Conservation (phyloP, 2,888 invertebrate species). For the Dimorphilus gyrociliatus region DNA sequence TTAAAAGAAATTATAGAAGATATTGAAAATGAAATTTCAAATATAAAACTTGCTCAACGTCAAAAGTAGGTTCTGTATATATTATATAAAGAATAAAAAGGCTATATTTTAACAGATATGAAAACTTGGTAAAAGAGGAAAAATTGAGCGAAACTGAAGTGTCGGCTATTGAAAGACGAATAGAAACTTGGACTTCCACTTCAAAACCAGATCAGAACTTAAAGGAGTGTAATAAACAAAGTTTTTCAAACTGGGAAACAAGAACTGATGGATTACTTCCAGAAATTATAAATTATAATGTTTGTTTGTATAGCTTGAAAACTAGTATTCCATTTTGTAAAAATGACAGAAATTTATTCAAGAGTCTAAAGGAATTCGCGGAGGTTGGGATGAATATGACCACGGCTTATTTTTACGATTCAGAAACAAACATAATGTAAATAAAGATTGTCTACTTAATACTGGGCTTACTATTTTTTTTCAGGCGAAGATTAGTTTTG, state of each 20-base stretch:
- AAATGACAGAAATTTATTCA: conserved; percentile 28
- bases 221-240: too few species aligned
- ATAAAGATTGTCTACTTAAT: background rate
- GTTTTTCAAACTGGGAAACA: too few species aligned
- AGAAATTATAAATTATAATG: too few species aligned
- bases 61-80: conserved; percentile 16
- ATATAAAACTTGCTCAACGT: conserved; percentile 28
- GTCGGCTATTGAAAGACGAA: conserved; percentile 27
- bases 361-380: conserved; percentile 30
- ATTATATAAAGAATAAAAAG: background rate
- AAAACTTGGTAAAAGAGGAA: conserved; percentile 29
- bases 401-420: conserved; percentile 34
- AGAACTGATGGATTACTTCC: background rate
- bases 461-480: conserved; percentile 1
- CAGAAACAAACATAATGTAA: conserved; percentile 28
- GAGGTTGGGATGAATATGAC: conserved; percentile 38
- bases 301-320: background rate
- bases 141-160: conserved; percentile 23
- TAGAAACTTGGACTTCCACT: conserved; percentile 24
- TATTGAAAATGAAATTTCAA: conserved; percentile 25
- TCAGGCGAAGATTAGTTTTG: conserved; percentile 25
- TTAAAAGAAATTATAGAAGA: conserved; percentile 35
- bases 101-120: conserved; percentile 18
- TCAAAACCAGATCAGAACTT: conserved; percentile 1
- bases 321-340: too few species aligned